Base-by-base conservation (phyloP, 1,140 invertebrate genomes). In the Caenorhabditis latens region DNA sequence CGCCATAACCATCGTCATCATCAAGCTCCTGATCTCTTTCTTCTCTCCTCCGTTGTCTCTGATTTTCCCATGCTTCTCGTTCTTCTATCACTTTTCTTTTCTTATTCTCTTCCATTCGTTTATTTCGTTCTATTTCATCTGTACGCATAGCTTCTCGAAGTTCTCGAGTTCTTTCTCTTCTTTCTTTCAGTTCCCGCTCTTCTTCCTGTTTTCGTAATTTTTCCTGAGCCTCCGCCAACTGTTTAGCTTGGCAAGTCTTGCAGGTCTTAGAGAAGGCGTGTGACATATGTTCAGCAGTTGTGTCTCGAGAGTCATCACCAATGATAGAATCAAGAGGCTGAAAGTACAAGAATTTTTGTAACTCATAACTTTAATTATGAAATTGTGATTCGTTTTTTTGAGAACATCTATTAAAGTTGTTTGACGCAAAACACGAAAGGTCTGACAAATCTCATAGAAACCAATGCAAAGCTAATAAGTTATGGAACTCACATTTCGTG, bases 281-380 rank as follows among this genome's bases (percentile, higher is more conserved):
- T 11, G 71, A 79, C 71, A 79, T 79, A n/a, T 79, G 71, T 53
- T 79, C 71, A 42, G 46, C 71, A 50, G 71, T 79, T 53, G 71
- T 79, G 19, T 79, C 71, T 21, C 71, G 46, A n/a, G 71, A 7
- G 53, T 79, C 71, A 79, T 79, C 71, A 16, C 71, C 71, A 24
- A 79, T 79, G 13, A 79, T 79, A 1, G 71, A 79, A 50, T 79
- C 71, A 0, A 79, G n/a, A 19, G 71, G 71, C 71, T 79, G 65
- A 71, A 71, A 71, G 19, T 16, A 32, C 8, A 32, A 13, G 32
- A 65, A 65, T 40, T 40, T 8, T 40, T 32, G 40, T 5, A 65
- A 32, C 21, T 71, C 42, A 32, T 32, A 32, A 0, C 2, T 32
- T 32, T 32, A 32, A 32, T 2, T 32, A 32, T 32, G 32, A 32